phyloP scores from a whole-genome alignment of 2,888 invertebrate genomes.

The Chaitophorus viminalis region DNA sequence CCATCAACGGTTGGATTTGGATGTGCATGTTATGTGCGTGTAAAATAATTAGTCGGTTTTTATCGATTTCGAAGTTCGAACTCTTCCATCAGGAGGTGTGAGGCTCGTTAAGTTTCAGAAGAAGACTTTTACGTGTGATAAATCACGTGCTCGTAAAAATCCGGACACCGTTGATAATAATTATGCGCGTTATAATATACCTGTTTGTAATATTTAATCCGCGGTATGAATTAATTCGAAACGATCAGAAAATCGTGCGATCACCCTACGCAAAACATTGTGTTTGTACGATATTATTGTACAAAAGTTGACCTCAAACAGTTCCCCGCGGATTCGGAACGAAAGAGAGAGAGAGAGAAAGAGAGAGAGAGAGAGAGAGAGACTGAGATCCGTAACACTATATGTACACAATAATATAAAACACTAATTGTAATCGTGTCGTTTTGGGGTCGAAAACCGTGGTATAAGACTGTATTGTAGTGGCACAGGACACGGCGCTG shows the following conservation, averaged over 20 bases:
- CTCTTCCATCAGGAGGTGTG: no score
- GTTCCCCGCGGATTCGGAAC: constrained; percentile 2
- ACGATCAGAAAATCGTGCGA: constrained; percentile 15
- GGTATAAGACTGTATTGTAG: no score
- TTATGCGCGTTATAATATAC: no score
- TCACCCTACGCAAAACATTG: constrained; percentile 6
- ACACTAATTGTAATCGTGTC: constrained; percentile 15
- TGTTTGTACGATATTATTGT: background rate
- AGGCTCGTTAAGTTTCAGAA: no score
- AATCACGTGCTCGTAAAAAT: no score
- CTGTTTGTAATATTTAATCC: background rate
- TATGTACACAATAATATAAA: background rate
- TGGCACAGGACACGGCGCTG: background rate
- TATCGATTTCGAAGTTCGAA: no score
- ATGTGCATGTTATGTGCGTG: no score
- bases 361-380: background rate
- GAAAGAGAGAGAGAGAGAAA: background rate
- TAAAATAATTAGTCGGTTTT: no score
- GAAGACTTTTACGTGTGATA: no score
- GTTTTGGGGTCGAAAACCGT: background rate
- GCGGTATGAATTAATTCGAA: background rate
- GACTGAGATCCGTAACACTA: background rate
- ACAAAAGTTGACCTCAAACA: background rate
- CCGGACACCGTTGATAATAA: no score
- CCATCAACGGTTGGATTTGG: no score